These are phyloP conservation scores for Brotula barbata DNA, from an alignment of 2,797 vertebrate species.

Conservation along the genomic window DNA sequence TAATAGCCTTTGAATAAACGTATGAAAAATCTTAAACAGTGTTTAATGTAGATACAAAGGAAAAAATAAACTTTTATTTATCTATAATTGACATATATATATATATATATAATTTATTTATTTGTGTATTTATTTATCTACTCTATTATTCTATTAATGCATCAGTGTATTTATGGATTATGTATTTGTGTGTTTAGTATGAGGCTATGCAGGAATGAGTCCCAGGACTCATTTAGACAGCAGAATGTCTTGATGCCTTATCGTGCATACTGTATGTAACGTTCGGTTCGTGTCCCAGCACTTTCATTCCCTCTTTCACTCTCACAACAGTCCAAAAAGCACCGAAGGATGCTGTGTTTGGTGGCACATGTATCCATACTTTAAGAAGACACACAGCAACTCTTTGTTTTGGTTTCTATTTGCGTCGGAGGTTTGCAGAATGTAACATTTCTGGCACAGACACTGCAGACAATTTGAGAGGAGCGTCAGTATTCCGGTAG, in stretches of 20 bases:
- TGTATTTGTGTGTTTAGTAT: slow-evolving; percentile 49
- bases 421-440: slow-evolving; percentile 2
- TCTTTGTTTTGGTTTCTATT: background rate
- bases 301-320: slow-evolving; percentile 10
- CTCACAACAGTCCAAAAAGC: too few species aligned
- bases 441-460: slow-evolving; percentile 14
- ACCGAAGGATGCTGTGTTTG: slow-evolving; percentile 19
- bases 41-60: slow-evolving; percentile 63
- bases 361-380: slow-evolving; percentile 29
- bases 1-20: slow-evolving; percentile 44
- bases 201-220: slow-evolving; percentile 64
- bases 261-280: slow-evolving; percentile 58
- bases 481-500: slow-evolving; percentile 22
- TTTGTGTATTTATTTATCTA: too few species aligned
- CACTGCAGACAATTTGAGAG: slow-evolving; percentile 30
- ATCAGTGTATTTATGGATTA: slow-evolving; percentile 6
- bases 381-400: slow-evolving; percentile 48
- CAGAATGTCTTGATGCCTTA: slow-evolving; percentile 67
- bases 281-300: slow-evolving; percentile 45
- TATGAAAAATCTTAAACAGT: slow-evolving; percentile 50
- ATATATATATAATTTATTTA: too few species aligned
- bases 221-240: slow-evolving; percentile 43
- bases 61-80: slow-evolving; percentile 32
- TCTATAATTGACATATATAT: slow-evolving; percentile 31
- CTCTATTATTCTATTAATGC: too few species aligned